phyloP scores from a whole-genome alignment of 1,140 invertebrate genomes.

The Rhynchophorus ferrugineus region DNA sequence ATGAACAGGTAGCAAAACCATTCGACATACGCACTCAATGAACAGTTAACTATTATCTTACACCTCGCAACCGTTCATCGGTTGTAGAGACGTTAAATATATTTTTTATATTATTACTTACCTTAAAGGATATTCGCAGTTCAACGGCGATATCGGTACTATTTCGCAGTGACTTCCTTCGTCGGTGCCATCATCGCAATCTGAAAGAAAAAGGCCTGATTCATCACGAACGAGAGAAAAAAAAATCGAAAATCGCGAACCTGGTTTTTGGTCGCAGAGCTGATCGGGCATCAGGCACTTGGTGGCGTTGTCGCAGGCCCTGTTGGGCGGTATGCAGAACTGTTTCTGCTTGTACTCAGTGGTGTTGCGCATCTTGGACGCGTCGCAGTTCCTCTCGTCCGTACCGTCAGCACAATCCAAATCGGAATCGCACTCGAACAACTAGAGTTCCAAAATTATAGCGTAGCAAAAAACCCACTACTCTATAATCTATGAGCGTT shows the following conservation, averaged over 20 bases:
- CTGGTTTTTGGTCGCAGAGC: constrained; percentile 52
- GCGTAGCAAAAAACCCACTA: no score
- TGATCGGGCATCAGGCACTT: constrained; percentile 57
- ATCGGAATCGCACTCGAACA: constrained; percentile 62
- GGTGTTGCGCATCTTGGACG: constrained; percentile 45
- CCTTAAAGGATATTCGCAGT: constrained; percentile 49
- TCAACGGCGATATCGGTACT: constrained; percentile 34
- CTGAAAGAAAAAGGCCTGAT: constrained; percentile 7
- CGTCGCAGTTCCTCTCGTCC: constrained; percentile 54
- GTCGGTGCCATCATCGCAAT: constrained; percentile 24
- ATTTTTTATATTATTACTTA: no score
- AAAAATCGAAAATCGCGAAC: no score
- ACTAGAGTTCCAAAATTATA: constrained; percentile 34
- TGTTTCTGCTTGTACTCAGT: constrained; percentile 16
- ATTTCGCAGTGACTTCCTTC: constrained; percentile 16
- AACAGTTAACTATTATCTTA: no score
- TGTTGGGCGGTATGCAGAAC: constrained; percentile 52
- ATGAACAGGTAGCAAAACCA: no score
- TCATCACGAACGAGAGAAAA: no score
- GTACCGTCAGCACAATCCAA: constrained; percentile 63
- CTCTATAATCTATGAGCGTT: no score
- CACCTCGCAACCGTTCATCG: no score
- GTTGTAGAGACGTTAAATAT: no score
- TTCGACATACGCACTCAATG: no score
- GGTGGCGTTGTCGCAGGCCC: constrained; percentile 56